A percentile compares a stretch with the other conserved stretches of the same genome.
Evolutionary conservation across 2,888 invertebrate species (phyloP).

Genomic region (Drosophila picticornis): DNA sequence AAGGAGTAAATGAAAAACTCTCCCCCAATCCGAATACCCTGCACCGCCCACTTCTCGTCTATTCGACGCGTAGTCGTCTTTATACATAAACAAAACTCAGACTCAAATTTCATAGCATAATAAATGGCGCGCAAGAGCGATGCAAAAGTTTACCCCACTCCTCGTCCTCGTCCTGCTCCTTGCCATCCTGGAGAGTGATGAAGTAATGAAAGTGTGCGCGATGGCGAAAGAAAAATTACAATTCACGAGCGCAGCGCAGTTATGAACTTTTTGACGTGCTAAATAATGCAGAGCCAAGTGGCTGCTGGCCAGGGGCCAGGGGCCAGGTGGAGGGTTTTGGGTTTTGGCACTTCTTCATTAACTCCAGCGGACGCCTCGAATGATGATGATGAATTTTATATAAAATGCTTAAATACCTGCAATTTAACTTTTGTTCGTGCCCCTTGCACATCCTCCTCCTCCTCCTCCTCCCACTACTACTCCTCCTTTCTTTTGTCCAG

Average conservation of each 20-base stretch:
- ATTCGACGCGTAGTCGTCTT: constrained; percentile 35
- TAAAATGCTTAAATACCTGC: constrained; percentile 84
- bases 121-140: constrained; percentile 69
- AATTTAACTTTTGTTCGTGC: constrained; percentile 79
- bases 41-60: background rate
- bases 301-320: constrained; percentile 26
- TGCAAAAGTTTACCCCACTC: constrained; percentile 43
- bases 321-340: constrained; percentile 5
- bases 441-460: background rate
- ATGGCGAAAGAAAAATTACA: constrained; percentile 75
- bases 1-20: constrained; percentile 63
- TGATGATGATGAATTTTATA: constrained; percentile 80
- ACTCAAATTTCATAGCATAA: constrained; percentile 76
- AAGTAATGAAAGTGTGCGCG: constrained; percentile 73
- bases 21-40: background rate
- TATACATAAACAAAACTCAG: constrained; percentile 67
- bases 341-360: constrained; percentile 61
- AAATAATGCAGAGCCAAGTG: constrained; percentile 73
- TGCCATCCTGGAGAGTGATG: constrained; percentile 55
- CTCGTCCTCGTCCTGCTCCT: background rate
- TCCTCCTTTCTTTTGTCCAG: background rate
- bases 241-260: constrained; percentile 74
- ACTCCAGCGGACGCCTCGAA: constrained; percentile 51
- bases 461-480: background rate
- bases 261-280: constrained; percentile 80